Base-by-base conservation (phyloP, 92 coral and sea anemone genomes). In the Zoanthus sociatus region DNA sequence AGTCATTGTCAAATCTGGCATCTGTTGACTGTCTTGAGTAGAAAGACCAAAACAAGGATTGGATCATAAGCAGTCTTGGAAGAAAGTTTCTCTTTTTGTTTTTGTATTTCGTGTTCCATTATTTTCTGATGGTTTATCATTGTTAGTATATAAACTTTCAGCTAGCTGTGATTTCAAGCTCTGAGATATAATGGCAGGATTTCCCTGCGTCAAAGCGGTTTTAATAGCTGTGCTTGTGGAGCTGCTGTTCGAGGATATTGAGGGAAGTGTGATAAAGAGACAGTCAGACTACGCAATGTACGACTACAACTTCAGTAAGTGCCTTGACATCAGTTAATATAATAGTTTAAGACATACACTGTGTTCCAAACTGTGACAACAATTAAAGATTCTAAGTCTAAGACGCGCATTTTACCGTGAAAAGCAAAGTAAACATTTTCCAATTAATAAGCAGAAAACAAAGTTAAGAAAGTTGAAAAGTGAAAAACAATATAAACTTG, bases 301-400 rank as follows among this genome's bases (percentile, higher is more conserved):
- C 85, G 98, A 94, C 93, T 89, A 91, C 58, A 92, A 94, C 72
- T 94, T 94, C 77, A 89, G 98, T 94, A 93, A 94, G 98, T 94
- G 31, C 70, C 71, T 46, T 64, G 54, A 50, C 1, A 50, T 20
- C 54, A 44, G 21, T 30, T 7, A 2, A 26, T 32, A 20, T 20
- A 15, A 69, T 5, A 7, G 4, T 69, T 11, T 26, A 15, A 31
- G n/a, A 8, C 10, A 17, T 15, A 48, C 53, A 37, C 2, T 37
- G 7, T 50, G 55, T 50, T 50, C 12, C 55, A 7, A 11, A 7
- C 12, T 50, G 10, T 50, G 12, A 50, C 0, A 1, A 11, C 55
- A 50, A 50, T 50, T 3, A 11, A 0, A 50, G 55, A 50, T 50
- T 50, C 12, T 50, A 50, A 37, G 42, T 50, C 12, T 50, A 50